A percentile compares a stretch with the other conserved stretches of the same genome.
phyloP scores from a whole-genome alignment of 2,888 invertebrate genomes.

The Tenthredo mesomela region DNA sequence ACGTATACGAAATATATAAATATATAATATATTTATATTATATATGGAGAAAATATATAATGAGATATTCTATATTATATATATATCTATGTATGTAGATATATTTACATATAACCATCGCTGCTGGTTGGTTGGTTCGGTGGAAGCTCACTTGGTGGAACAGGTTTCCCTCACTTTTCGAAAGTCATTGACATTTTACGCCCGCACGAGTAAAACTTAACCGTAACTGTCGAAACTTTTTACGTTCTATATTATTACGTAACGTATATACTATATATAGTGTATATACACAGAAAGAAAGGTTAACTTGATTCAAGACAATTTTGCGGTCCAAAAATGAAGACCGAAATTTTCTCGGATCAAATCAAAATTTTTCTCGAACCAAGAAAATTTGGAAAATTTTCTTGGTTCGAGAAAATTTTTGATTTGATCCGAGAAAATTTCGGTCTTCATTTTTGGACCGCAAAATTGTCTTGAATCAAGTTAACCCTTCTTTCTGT shows the following conservation, averaged over 20 bases:
- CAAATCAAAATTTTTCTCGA: too few relatives aligned
- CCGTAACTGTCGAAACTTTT: slow-evolving; percentile 31
- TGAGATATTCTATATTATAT: not conserved
- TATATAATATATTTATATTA: not conserved
- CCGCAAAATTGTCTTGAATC: too few relatives aligned
- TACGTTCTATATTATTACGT: slow-evolving; percentile 11
- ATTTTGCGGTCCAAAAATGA: too few relatives aligned
- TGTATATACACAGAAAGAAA: too few relatives aligned
- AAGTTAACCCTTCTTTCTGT: too few relatives aligned
- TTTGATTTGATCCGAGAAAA: too few relatives aligned
- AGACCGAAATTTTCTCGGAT: too few relatives aligned
- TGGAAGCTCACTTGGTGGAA: not conserved
- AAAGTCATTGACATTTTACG: slow-evolving; percentile 49
- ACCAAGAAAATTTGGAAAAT: too few relatives aligned
- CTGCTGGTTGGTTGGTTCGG: slow-evolving; percentile 2
- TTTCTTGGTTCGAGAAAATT: too few relatives aligned
- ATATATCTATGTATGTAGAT: not conserved
- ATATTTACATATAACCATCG: slow-evolving; percentile 11
- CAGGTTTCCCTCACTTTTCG: slow-evolving; percentile 46
- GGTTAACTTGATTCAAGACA: too few relatives aligned
- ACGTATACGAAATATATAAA: not conserved
- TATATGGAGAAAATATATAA: not conserved
- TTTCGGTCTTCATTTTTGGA: too few relatives aligned
- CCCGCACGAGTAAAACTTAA: slow-evolving; percentile 20
- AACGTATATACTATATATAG: not conserved